A percentile compares a stretch with the other conserved stretches of the same genome.
phyloP scores from a whole-genome alignment of 2,113 vertebrate species.

The Oxygymnocypris stewartii region DNA sequence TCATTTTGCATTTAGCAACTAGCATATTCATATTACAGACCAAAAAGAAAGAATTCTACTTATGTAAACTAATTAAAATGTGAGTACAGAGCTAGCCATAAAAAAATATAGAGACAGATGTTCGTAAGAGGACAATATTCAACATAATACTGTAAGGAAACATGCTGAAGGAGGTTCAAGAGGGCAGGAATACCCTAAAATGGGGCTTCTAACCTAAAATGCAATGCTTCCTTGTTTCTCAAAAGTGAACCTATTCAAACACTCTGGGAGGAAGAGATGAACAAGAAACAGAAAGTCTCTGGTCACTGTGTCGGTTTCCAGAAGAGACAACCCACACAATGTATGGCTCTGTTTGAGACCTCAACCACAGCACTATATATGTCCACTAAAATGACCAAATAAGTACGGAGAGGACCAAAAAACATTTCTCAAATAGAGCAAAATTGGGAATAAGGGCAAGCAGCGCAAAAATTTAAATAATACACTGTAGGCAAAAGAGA shows the following conservation, averaged over 20 bases:
- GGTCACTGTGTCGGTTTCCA: slow-evolving; percentile 69
- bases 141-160: not conserved
- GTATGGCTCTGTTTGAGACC: slow-evolving; percentile 68
- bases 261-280: not conserved
- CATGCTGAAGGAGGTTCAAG: slow-evolving; percentile 13
- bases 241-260: not conserved
- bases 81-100: not conserved
- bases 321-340: slow-evolving; percentile 66
- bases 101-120: not conserved
- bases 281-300: slow-evolving; percentile 57
- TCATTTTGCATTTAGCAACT: not conserved
- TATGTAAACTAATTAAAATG: not conserved
- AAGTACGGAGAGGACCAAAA: not conserved
- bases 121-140: no score
- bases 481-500: not conserved
- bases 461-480: not conserved
- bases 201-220: slow-evolving; percentile 6
- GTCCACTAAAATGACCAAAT: not conserved
- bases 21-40: not conserved
- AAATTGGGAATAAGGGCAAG: not conserved
- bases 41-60: not conserved
- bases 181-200: slow-evolving; percentile 4
- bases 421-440: slow-evolving; percentile 13
- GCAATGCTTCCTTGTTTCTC: slow-evolving; percentile 1
- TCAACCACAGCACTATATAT: not conserved